A percentile compares a stretch with the other conserved stretches of the same genome.
These are phyloP conservation scores for Felis chaus DNA, from an alignment of 2,113 vertebrate genomes.

Conservation along the genomic window DNA sequence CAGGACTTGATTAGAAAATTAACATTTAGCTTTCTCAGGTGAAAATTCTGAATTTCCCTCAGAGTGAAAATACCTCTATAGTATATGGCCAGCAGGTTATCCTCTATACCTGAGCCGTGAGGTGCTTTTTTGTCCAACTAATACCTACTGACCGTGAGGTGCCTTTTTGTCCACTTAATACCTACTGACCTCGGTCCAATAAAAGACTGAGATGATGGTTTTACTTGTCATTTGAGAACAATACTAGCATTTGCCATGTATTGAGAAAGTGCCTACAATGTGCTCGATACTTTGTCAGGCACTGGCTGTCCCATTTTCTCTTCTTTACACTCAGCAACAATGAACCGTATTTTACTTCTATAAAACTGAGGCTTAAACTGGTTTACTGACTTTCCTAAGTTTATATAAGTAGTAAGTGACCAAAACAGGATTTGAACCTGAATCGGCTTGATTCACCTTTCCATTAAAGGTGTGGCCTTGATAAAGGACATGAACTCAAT, in stretches of 20 bases:
- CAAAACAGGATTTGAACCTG: neutral
- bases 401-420: neutral
- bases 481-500: neutral
- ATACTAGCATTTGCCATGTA: neutral
- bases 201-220: neutral
- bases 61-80: neutral
- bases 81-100: neutral
- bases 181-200: neutral
- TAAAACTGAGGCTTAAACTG: neutral
- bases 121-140: neutral
- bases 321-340: neutral
- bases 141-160: neutral
- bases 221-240: neutral
- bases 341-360: neutral
- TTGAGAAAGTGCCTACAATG: neutral
- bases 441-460: neutral
- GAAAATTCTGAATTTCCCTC: slow-evolving; percentile 4
- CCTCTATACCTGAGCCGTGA: neutral
- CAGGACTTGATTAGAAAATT: slow-evolving; percentile 58
- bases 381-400: neutral
- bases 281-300: neutral
- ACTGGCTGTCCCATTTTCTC: neutral
- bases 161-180: neutral
- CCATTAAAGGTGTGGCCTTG: neutral
- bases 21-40: slow-evolving; percentile 54